Percentiles rank a stretch among this genome's conserved stretches.
Conservation (phyloP, 2,113 vertebrate genomes). For the Mormyrus iriodes region DNA sequence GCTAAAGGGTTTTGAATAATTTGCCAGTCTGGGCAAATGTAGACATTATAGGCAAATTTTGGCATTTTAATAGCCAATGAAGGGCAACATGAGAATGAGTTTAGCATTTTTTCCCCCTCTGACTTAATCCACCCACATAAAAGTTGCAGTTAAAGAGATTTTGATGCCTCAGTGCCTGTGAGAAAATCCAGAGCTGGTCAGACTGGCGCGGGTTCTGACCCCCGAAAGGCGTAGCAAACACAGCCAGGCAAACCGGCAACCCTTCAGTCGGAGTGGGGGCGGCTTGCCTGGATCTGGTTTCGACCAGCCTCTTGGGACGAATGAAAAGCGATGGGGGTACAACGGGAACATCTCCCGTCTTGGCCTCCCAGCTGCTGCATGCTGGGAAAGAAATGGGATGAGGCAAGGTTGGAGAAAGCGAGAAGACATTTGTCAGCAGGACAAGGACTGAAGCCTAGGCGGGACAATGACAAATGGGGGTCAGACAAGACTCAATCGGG, state of each 20-base stretch:
- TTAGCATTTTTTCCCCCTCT: not conserved
- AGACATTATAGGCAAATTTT: conserved; percentile 24
- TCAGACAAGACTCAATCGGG: not conserved
- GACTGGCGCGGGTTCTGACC: not conserved
- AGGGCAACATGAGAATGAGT: conserved; percentile 40
- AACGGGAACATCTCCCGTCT: not conserved
- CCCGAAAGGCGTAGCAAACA: not conserved
- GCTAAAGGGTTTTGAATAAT: conserved; percentile 64
- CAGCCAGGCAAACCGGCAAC: not conserved
- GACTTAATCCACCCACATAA: not conserved
- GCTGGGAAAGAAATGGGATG: not conserved
- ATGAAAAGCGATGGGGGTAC: not conserved
- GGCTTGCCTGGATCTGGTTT: not conserved
- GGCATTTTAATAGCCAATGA: conserved; percentile 39
- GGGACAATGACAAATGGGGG: not conserved
- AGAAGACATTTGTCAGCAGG: not conserved
- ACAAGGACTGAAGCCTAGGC: no score
- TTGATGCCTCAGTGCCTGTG: not conserved
- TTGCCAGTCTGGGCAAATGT: conserved; percentile 33
- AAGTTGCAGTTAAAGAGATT: not conserved
- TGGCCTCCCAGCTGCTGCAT: not conserved
- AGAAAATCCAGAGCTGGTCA: not conserved
- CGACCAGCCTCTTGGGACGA: not conserved
- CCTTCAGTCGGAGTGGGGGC: no score
- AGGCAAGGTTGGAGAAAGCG: not conserved